Evolutionary conservation across 2,888 invertebrate species (phyloP), one percentile per base, ranked within the genome.

Genomic region (Dynastes tityus): DNA sequence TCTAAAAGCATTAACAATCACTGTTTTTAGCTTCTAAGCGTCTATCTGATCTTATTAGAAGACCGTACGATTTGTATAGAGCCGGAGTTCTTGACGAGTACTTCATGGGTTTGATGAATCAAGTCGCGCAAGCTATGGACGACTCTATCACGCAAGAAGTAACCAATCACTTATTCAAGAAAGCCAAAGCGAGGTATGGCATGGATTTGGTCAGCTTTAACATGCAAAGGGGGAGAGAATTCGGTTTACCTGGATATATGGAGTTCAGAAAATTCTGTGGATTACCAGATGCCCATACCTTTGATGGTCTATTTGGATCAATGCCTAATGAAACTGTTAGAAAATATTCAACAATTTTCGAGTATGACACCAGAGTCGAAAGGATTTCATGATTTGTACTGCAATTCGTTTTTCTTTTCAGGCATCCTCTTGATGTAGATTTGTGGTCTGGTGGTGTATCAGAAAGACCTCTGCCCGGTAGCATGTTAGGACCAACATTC

Each of bases 391-490:
- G 45, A 45, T 45, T 45, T 45, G 8, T 37, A 37, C 8, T 45
- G 11, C 6, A 45, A 55, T 55, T 55, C 8, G 13, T 22, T 11
- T 45, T 8, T 45, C 1, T 78, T 84, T 87, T 2, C 84, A 95
- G 95, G 81, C 95, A 96, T 88, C 97, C 97, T 1, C 92, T 94
- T 80, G 98, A 98, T 88, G 96, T 98, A 67, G 98, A 98, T 90
- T 90, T 98, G 76, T 98, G 97, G 96, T 96, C 97, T 22, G 98
- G 97, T 70, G 98, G 97, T 68, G 96, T 98, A 6, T 96, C 97
- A 0, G 98, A 98, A 87, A 91, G 94, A 80, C 95, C 97, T 1
- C 90, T 97, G 76, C 95, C 96, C 8, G 97, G 97, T 64, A 96
- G 97, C 77, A 95, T 98, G 94, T 91, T 98, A 80, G 98, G 98